Evolutionary conservation across 2,797 vertebrate genomes (phyloP), one percentile per base, ranked within the genome.

Genomic region (Scolopax bukidnonensis): DNA sequence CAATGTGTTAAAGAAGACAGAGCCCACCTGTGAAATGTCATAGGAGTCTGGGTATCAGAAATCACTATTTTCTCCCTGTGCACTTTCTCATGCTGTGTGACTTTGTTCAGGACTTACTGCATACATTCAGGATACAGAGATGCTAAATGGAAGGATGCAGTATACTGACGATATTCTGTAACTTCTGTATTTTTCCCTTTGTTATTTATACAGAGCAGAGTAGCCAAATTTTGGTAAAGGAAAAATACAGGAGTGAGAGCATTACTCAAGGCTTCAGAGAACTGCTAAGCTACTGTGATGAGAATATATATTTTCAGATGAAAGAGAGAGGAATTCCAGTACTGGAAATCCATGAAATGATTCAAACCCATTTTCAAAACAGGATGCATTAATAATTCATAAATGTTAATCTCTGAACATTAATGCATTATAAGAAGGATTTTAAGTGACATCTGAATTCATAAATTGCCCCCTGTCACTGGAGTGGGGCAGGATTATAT

Each of bases 371-470:
- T 80, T 94, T 91, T 87, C 48, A 57, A 67, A 97, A 41, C 68
- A 91, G 79, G 75, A 89, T 83, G 3, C 10, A 67, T 95, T 92
- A 93, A 77, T 92, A 77, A 89, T 91, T 92, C 9, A 74, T 83
- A 24, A 41, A 76, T 70, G n/a, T 63, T 91, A 79, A 48, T 90
- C 43, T 90, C 84, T 79, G 75, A 79, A 79, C 70, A 63, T 92
- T 33, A 63, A 4, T 84, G 47, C 75, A 92, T 87, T 87, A 84
- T 18, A 59, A 63, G 8, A 91, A 38, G 33, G 33, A 53, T 82
- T 96, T 65, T 10, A 54, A 84, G 19, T 79, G 67, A 82, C 38
- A 59, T 27, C 23, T 63, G 59, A 82, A 67, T 18, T 92, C 77
- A 79, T 92, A 59, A 68, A 69, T 79, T 71, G 28, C 11, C 11